Base-by-base conservation (phyloP, 2,797 vertebrate species). In the Crenuchus spilurus region DNA sequence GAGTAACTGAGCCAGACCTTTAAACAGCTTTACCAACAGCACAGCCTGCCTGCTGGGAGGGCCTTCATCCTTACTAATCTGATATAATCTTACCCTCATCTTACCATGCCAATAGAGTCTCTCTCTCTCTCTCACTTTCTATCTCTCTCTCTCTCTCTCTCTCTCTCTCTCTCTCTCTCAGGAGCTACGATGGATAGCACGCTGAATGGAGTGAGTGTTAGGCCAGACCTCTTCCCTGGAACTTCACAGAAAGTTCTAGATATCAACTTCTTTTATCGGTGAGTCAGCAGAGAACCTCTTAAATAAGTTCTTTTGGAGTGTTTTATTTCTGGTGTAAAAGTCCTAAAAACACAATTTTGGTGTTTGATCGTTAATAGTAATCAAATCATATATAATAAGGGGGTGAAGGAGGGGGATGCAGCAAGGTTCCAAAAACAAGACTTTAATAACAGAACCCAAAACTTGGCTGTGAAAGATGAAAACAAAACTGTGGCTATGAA, bases 261-360 rank as follows among this genome's bases (percentile, higher is more conserved):
- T 84, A 90, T 99, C 37, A 93, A 97, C 91, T 98, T 98, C 89
- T 99, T 93, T 91, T 99, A 94, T 90, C 95, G 94, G 97, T 82
- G 52, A 72, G 76, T 77, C 11, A 57, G 41, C 7, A n/a, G 14
- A 26, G 24, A 26, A 1, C 8, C 4, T 51, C 26, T 3, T 26
- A 11, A 51, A 24, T 2, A 48, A n/a, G n/a, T n/a, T n/a, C n/a
- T n/a, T n/a, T n/a, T n/a, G n/a, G n/a, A n/a, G n/a, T n/a, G n/a
- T n/a, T n/a, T n/a, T n/a, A n/a, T n/a, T n/a, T n/a, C n/a, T n/a
- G n/a, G n/a, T n/a, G n/a, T n/a, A n/a, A n/a, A n/a, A n/a, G n/a
- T n/a, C n/a, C n/a, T n/a, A 37, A 37, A 37, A 37, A 37, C 35
- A 37, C 35, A 37, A 4, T 37, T 4, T 37, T 37, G 10, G 10